Evolutionary conservation across 2,113 vertebrate genomes (phyloP).

Genomic region (Callorhinus ursinus): DNA sequence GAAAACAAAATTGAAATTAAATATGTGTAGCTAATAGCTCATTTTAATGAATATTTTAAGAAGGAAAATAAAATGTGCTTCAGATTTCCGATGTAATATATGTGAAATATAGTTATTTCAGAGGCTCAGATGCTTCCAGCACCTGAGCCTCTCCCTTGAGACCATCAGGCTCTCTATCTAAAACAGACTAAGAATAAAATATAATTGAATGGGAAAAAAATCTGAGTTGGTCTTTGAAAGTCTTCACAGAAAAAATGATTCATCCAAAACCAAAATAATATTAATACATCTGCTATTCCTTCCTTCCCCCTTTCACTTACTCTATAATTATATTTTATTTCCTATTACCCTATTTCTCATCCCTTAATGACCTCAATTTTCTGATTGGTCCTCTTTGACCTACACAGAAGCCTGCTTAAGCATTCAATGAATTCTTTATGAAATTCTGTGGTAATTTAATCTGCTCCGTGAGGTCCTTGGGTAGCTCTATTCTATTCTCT

Average conservation of each 20-base stretch:
- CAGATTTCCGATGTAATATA: not conserved
- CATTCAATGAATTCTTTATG: conserved; percentile 65
- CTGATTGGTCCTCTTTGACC: conserved; percentile 59
- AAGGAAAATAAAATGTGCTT: not conserved
- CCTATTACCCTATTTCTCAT: conserved; percentile 40
- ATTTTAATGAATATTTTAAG: conserved; percentile 24
- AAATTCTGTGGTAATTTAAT: conserved; percentile 55
- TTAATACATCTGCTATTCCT: conserved; percentile 27
- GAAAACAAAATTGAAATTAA: conserved; percentile 44
- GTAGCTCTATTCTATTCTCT: conserved; percentile 41
- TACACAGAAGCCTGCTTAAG: conserved; percentile 51
- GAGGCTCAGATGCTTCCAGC: not conserved
- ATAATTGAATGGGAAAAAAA: conserved; percentile 1
- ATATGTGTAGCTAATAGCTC: not conserved
- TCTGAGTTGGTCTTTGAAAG: not conserved
- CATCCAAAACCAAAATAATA: conserved; percentile 18
- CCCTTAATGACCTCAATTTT: conserved; percentile 66
- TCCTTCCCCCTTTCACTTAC: conserved; percentile 25
- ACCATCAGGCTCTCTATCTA: not conserved
- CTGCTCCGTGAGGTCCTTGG: not conserved
- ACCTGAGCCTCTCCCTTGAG: conserved; percentile 12
- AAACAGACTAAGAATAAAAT: conserved; percentile 49
- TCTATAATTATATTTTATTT: conserved; percentile 67
- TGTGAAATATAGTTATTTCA: not conserved
- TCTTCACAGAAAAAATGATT: conserved; percentile 24